phyloP scores from a whole-genome alignment of 1,140 invertebrate species.

The Neuroterus valhalla region DNA sequence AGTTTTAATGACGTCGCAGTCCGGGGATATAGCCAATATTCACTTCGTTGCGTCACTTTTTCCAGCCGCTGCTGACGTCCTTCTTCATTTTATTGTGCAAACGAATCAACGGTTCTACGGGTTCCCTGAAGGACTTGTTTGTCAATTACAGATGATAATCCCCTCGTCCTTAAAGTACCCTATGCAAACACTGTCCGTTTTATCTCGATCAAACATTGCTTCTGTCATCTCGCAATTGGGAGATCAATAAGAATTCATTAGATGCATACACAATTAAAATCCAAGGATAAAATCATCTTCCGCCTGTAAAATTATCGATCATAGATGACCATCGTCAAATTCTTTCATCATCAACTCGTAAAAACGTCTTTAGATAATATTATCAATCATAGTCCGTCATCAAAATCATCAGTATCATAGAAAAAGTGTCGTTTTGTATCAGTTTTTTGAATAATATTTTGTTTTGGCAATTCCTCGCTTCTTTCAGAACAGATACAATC shows the following conservation, averaged over 20 bases:
- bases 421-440: too few species aligned
- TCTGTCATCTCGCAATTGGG: neutral
- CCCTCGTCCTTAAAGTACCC: constrained; percentile 35
- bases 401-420: too few species aligned
- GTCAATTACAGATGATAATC: constrained; percentile 48
- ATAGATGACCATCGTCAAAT: too few species aligned
- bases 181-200: constrained; percentile 43
- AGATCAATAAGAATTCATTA: constrained; percentile 14
- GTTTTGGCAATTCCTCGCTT: too few species aligned
- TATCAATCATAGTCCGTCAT: too few species aligned
- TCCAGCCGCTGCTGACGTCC: constrained; percentile 49
- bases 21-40: constrained; percentile 72
- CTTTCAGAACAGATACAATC: too few species aligned
- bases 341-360: too few species aligned
- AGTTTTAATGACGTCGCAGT: constrained; percentile 73
- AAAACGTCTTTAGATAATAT: too few species aligned
- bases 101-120: constrained; percentile 30
- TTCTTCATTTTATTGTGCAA: constrained; percentile 50
- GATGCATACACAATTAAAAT: neutral
- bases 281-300: too few species aligned
- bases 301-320: too few species aligned
- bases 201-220: constrained; percentile 42
- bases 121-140: constrained; percentile 49
- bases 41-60: constrained; percentile 71
- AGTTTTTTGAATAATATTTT: too few species aligned